Base-by-base conservation (phyloP, 64 coral and sea anemone species). In the Pocillopora verrucosa region DNA sequence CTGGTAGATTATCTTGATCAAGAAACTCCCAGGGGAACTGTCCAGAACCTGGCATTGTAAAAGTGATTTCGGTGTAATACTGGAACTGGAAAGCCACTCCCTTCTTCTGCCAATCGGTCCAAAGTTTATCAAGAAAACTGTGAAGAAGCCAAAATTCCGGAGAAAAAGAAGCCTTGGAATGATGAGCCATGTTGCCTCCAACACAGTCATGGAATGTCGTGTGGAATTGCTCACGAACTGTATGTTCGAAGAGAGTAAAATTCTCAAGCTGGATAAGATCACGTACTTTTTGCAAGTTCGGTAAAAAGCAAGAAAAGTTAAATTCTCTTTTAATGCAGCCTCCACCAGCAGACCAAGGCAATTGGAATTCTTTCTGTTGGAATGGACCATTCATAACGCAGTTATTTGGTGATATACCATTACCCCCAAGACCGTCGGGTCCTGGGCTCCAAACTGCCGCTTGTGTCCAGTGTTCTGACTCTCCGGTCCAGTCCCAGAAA, bases 121-220 rank as follows among this genome's bases (percentile, higher is more conserved):
- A 95, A 41, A 95, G 67, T 45, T 92, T 95, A 65, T 95, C 90
- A 41, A 95, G 30, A 22, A 95, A 95, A 6, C 77, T 63, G 56
- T 95, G 94, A 26, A 92, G 94, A 20, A 95, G 80, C 77, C 86
- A 80, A 36, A 92, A 82, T 75, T 95, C 94, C 0, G 94, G 94
- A 58, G 90, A 83, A 26, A 72, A 72, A 13, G 90, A 88, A 1
- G 94, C 15, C 34, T 51, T 86, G 16, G 16, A 1, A 59, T 75
- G 77, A 80, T 36, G 65, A 61, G 77, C 61, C 94, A 95, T 95
- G 24, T 76, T 60, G 5, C 80, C 86, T 34, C 86, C 86, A 9
- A 95, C 89, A 20, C 79, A 91, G 74, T 95, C 90, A 34, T 95
- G 94, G 11, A 95, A 82, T 45, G 73, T 77, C 10, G 60, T 56